Evolutionary conservation across 2,888 invertebrate genomes (phyloP).

Genomic region (Plutella xylostella): DNA sequence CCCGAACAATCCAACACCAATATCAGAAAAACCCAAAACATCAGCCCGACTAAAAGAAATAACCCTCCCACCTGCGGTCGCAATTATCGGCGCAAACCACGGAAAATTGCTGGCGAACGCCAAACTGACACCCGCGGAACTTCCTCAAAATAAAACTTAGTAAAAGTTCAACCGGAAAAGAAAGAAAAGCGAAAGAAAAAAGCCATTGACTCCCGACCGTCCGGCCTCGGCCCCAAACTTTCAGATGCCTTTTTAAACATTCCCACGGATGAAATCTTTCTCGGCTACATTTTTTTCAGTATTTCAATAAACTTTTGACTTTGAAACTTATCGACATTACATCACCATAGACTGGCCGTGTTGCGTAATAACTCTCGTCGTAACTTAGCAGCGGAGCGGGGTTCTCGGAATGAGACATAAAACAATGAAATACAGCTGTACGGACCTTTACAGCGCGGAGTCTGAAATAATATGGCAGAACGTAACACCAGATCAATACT

Average conservation of each 20-base stretch:
- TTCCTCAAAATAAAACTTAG: slow-evolving; percentile 63
- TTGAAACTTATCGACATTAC: not conserved
- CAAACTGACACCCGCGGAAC: slow-evolving; percentile 65
- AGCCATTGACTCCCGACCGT: slow-evolving; percentile 60
- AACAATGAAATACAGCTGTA: not conserved
- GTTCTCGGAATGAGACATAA: not conserved
- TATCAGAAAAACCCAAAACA: no score
- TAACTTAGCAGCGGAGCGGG: not conserved
- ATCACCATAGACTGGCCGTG: not conserved
- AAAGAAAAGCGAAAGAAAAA: slow-evolving; percentile 61
- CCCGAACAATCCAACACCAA: not conserved
- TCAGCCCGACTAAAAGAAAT: slow-evolving; percentile 25
- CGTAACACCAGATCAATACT: slow-evolving; percentile 55
- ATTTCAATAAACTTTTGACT: not conserved
- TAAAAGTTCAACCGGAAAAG: slow-evolving; percentile 62
- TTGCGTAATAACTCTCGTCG: not conserved
- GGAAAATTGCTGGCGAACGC: slow-evolving; percentile 62
- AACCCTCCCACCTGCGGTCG: slow-evolving; percentile 58
- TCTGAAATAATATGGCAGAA: slow-evolving; percentile 47
- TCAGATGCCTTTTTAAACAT: slow-evolving; percentile 55
- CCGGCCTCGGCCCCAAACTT: slow-evolving; percentile 43
- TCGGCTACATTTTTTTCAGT: slow-evolving; percentile 19
- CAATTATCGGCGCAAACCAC: slow-evolving; percentile 64
- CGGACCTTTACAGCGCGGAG: slow-evolving; percentile 4
- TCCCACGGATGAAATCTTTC: slow-evolving; percentile 46